A percentile compares a stretch with the other conserved stretches of the same genome.
Conservation (phyloP, 92 coral and sea anemone species). For the Anthopleura xanthogrammica region DNA sequence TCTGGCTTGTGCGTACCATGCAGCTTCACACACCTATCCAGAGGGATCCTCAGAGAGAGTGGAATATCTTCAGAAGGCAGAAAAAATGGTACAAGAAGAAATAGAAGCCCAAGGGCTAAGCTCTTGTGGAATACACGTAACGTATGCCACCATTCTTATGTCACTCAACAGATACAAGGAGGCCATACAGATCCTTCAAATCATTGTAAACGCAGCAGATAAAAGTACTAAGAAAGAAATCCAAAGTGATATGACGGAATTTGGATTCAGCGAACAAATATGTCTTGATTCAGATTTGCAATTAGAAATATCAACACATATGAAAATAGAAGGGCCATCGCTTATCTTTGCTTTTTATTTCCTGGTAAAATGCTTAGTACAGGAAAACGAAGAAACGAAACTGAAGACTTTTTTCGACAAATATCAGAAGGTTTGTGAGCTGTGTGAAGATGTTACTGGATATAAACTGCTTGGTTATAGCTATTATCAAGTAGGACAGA, state of each 20-base stretch:
- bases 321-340: conserved; percentile 43
- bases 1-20: conserved; percentile 47
- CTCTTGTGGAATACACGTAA: conserved; percentile 33
- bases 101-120: conserved; percentile 23
- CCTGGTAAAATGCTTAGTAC: conserved; percentile 37
- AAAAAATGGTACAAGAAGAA: conserved; percentile 26
- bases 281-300: conserved; percentile 41
- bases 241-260: conserved; percentile 34
- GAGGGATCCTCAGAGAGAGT: conserved; percentile 39
- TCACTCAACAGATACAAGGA: conserved; percentile 36
- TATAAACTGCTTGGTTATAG: conserved; percentile 45
- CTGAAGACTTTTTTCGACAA: conserved; percentile 21
- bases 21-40: conserved; percentile 39
- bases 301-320: conserved; percentile 36
- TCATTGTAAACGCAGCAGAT: conserved; percentile 13
- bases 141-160: conserved; percentile 38
- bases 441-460: conserved; percentile 42
- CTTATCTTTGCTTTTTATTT: conserved; percentile 28
- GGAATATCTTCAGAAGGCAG: conserved; percentile 37
- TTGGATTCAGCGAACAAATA: conserved; percentile 42
- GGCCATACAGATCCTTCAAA: conserved; percentile 36
- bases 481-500: conserved; percentile 40
- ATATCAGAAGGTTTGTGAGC: conserved; percentile 35
- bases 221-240: conserved; percentile 34
- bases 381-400: conserved; percentile 30